phyloP scores from a whole-genome alignment of 2,888 invertebrate species.

The Andrena minutula region DNA sequence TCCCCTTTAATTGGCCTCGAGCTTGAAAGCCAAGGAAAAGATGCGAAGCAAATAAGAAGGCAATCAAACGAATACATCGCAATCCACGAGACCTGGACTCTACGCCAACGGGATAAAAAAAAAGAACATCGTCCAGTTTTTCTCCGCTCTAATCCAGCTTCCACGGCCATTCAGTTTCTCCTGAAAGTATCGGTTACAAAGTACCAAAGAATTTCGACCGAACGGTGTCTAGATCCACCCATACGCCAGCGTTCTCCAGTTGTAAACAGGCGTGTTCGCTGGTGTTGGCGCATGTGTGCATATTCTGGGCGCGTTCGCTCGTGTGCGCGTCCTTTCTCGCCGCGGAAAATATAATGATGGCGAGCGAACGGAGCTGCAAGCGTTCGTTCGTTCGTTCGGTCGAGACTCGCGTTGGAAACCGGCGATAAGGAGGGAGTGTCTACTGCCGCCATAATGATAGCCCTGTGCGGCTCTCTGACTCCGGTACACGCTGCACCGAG shows the following conservation, averaged over 20 bases:
- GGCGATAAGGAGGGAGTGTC: conserved; percentile 85
- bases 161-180: conserved; percentile 49
- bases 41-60: conserved; percentile 2
- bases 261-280: conserved; percentile 17
- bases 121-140: conserved; percentile 27
- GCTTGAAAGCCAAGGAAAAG: no score
- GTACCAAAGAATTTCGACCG: conserved; percentile 54
- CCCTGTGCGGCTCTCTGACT: conserved; percentile 81
- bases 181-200: conserved; percentile 67
- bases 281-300: conserved; percentile 38
- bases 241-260: conserved; percentile 4
- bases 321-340: conserved; percentile 76
- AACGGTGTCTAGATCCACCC: conserved; percentile 31
- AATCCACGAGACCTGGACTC: no score
- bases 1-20: no score
- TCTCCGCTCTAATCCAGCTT: conserved; percentile 14
- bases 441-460: conserved; percentile 85
- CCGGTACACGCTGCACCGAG: conserved; percentile 37
- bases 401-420: conserved; percentile 81
- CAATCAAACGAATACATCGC: conserved; percentile 8
- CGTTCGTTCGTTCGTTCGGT: conserved; percentile 61
- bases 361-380: conserved; percentile 73
- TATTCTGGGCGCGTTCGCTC: conserved; percentile 46
- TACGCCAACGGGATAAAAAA: not conserved
- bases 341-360: conserved; percentile 83